Conservation (phyloP, 2,888 invertebrate genomes). For the Patella ulyssiponensis region DNA sequence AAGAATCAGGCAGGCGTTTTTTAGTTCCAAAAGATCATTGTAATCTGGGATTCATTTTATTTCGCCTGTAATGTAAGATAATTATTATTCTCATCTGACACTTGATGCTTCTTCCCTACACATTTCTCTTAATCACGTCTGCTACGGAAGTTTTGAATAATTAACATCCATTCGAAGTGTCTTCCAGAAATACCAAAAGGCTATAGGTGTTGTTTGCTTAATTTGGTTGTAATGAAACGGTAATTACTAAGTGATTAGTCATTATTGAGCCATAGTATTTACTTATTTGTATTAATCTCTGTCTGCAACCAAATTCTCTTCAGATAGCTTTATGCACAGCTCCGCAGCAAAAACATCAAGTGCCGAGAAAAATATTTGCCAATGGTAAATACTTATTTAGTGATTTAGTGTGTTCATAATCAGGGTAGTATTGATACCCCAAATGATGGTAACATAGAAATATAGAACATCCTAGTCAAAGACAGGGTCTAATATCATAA, state of each 20-base stretch:
- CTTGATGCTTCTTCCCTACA: not conserved
- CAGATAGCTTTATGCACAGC: too few relatives aligned
- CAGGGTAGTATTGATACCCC: too few relatives aligned
- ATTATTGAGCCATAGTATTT: conserved; percentile 7
- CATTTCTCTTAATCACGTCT: conserved; percentile 8
- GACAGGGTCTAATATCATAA: not conserved
- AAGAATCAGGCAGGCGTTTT: too few relatives aligned
- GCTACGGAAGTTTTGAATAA: conserved; percentile 7
- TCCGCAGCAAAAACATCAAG: not conserved
- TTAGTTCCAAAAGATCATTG: not conserved
- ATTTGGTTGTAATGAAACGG: not conserved
- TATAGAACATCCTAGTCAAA: too few relatives aligned
- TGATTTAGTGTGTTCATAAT: not conserved
- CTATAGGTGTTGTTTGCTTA: conserved; percentile 9
- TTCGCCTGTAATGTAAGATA: conserved; percentile 1
- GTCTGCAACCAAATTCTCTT: too few relatives aligned
- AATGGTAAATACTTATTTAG: not conserved
- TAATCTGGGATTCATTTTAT: not conserved
- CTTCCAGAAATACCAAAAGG: conserved; percentile 7
- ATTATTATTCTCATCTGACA: conserved; percentile 1
- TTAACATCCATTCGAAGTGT: not conserved
- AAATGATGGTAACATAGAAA: too few relatives aligned
- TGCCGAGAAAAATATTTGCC: not conserved
- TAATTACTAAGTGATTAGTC: conserved; percentile 8
- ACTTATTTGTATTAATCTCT: not conserved